Evolutionary conservation across 2,888 invertebrate species (phyloP).

Genomic region (Malthinus seriepunctatus): DNA sequence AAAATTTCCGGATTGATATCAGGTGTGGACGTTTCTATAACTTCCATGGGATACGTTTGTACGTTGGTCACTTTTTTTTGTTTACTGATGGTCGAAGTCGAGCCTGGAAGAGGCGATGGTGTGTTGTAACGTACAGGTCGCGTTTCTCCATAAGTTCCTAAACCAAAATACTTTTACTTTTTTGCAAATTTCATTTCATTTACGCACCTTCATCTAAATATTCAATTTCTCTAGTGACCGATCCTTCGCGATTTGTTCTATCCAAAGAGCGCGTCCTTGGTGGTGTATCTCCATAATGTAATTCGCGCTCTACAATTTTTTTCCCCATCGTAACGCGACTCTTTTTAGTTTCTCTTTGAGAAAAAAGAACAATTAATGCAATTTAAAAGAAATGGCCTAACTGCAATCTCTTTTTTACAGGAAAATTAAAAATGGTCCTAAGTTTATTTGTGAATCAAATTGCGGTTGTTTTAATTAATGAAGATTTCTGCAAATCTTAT

Average conservation of each 20-base stretch:
- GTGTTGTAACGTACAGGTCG: constrained; percentile 41
- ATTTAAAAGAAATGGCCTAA: background rate
- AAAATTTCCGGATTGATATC: constrained; percentile 53
- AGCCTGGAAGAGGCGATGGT: constrained; percentile 45
- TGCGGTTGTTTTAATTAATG: no score
- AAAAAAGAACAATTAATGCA: background rate
- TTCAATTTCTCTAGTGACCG: constrained; percentile 37
- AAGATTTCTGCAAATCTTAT: no score
- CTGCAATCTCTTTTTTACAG: no score
- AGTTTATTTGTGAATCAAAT: no score
- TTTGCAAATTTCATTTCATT: background rate
- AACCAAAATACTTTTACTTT: constrained; percentile 14
- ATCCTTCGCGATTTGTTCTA: constrained; percentile 44
- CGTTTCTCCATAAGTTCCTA: constrained; percentile 30
- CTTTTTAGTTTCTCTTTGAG: constrained; percentile 23
- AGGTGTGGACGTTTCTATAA: constrained; percentile 49
- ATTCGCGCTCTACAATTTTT: constrained; percentile 48
- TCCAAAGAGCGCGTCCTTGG: constrained; percentile 44
- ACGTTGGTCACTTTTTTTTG: constrained; percentile 51
- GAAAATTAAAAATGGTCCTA: no score
- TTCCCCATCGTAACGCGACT: constrained; percentile 37
- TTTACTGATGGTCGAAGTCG: constrained; percentile 48
- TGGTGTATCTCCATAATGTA: constrained; percentile 50
- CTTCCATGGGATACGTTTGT: constrained; percentile 48
- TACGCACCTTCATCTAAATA: constrained; percentile 23